Evolutionary conservation across 2,888 invertebrate species (phyloP).

Genomic region (Erebia epiphron): DNA sequence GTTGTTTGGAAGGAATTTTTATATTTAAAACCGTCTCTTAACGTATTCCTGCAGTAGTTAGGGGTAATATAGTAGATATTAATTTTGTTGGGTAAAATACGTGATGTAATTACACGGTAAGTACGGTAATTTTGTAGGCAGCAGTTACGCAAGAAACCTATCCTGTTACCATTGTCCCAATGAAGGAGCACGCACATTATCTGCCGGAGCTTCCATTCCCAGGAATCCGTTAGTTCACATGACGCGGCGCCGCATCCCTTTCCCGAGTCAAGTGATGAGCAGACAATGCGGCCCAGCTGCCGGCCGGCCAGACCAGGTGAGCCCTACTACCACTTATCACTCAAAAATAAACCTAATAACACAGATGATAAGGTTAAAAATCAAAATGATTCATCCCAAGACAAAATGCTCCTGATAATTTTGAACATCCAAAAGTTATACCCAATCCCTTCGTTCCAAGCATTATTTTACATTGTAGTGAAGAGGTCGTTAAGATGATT

Average conservation of each 20-base stretch:
- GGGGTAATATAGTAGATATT: background rate
- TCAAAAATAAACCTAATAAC: slow-evolving; percentile 47
- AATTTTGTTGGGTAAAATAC: background rate
- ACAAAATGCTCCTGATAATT: slow-evolving; percentile 50
- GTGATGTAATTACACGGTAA: too few species aligned
- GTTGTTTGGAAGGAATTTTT: too few species aligned
- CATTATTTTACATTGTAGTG: slow-evolving; percentile 49
- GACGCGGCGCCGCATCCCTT: slow-evolving; percentile 70
- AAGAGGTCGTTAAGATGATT: slow-evolving; percentile 55
- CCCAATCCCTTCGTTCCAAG: slow-evolving; percentile 51
- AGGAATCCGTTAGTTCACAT: slow-evolving; percentile 76
- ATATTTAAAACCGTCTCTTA: background rate
- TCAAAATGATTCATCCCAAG: slow-evolving; percentile 5
- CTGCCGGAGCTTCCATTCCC: slow-evolving; percentile 65
- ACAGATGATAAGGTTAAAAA: slow-evolving; percentile 33
- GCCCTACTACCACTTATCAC: slow-evolving; percentile 42
- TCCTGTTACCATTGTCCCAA: slow-evolving; percentile 66
- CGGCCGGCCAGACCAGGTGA: slow-evolving; percentile 70
- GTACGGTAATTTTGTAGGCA: slow-evolving; percentile 4
- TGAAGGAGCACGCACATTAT: slow-evolving; percentile 49
- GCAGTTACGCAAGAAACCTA: slow-evolving; percentile 41
- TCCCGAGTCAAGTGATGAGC: slow-evolving; percentile 79
- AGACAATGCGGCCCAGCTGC: slow-evolving; percentile 66
- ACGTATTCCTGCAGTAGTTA: background rate
- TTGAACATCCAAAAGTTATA: slow-evolving; percentile 53